Evolutionary conservation across 2,797 vertebrate genomes (phyloP).

Genomic region (Lacerta agilis): DNA sequence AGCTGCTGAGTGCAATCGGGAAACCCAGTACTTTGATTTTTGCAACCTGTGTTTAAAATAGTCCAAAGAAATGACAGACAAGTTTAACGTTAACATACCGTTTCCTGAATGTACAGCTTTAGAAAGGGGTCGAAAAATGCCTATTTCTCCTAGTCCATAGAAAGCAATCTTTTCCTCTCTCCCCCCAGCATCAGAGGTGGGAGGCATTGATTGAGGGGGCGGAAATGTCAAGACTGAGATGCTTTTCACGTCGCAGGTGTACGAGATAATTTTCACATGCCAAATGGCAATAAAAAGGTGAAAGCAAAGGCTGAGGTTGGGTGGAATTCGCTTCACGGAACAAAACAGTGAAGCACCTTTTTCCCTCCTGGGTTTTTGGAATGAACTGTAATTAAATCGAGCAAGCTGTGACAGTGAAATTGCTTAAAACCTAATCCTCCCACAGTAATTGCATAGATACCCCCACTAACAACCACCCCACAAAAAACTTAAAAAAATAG

Average conservation of each 20-base stretch:
- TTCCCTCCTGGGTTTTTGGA: conserved; percentile 15
- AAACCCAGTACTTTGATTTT: neutral
- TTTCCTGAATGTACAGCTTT: neutral
- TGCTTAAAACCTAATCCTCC: conserved; percentile 56
- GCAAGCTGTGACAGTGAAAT: conserved; percentile 49
- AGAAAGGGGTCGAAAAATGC: neutral
- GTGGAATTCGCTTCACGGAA: neutral
- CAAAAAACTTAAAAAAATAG: neutral
- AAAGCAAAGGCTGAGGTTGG: neutral
- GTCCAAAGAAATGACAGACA: neutral
- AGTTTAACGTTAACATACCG: neutral
- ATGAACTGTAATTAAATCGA: conserved; percentile 66
- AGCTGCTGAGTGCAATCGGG: neutral
- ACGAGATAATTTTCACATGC: neutral
- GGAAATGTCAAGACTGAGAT: neutral
- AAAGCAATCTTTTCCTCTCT: neutral
- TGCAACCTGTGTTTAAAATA: neutral
- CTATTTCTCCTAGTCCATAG: neutral
- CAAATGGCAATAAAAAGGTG: conserved; percentile 10
- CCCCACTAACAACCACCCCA: conserved; percentile 3
- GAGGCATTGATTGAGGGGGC: neutral
- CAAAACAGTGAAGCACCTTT: neutral
- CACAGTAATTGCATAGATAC: conserved; percentile 23
- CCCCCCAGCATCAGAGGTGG: neutral
- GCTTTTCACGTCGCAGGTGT: fast-evolving